Evolutionary conservation across 1,140 invertebrate genomes (phyloP), one percentile per base, ranked within the genome.

Genomic region (Macrobrachium rosenbergii): DNA sequence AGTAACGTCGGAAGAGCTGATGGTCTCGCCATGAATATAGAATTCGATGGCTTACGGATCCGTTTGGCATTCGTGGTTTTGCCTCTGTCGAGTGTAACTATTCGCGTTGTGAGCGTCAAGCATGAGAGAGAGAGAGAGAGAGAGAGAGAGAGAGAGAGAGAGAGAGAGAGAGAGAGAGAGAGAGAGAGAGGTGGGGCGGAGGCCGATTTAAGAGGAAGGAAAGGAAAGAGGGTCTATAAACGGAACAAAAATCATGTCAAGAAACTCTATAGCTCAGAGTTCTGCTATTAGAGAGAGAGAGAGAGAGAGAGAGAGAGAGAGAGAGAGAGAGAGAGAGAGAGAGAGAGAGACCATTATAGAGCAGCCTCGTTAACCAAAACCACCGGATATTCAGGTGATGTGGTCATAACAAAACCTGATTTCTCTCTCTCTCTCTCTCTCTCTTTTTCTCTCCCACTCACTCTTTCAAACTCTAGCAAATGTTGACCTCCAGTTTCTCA

Each of bases 261-360:
- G 73, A 77, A 77, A 67, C 60, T 76, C 59, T 64, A 77, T 52
- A 84, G 21, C 8, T 64, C 28, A 43, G 73, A 37, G 11, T n/a
- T 17, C 17, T 12, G 67, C 11, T 12, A n/a, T 23, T 23, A 69
- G 67, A 37, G 67, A 21, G 67, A n/a, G 67, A 21, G 37, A n/a
- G 67, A 37, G n/a, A 21, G 67, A 69, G n/a, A n/a, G 19, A 14
- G 19, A n/a, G 64, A n/a, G 64, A n/a, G 64, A 28, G 28, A n/a
- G 11, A 28, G 19, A 69, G 28, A n/a, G 64, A n/a, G 19, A 3
- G 67, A n/a, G 69, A 69, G 16, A 16, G n/a, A 69, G 67, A 37
- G 69, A n/a, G 69, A n/a, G 69, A 45, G 75, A 45, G 83, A 84
- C 83, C 83, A 78, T 77, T 84, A 84, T 62, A 64, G n/a, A 63